phyloP scores from a whole-genome alignment of 2,113 vertebrate genomes.

The Mustela nigripes region DNA sequence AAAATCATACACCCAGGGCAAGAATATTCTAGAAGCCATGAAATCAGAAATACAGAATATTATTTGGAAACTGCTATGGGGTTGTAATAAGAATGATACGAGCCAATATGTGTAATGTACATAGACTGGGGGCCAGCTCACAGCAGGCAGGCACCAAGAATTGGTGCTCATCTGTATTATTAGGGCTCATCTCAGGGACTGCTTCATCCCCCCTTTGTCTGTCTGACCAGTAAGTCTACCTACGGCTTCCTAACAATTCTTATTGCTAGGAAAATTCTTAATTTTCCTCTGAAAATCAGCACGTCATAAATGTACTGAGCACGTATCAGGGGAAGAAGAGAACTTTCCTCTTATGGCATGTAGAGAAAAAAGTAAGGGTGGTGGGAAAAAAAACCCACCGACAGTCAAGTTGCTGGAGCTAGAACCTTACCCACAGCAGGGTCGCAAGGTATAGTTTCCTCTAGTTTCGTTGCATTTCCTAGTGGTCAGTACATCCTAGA shows the following conservation, averaged over 20 bases:
- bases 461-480: not conserved
- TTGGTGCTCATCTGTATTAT: fast-evolving
- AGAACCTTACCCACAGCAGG: not conserved
- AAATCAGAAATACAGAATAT: not conserved
- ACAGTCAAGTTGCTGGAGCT: too few species aligned
- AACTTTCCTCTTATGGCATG: not conserved
- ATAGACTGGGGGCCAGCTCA: fast-evolving
- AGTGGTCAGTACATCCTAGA: not conserved
- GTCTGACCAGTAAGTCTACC: not conserved
- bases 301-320: not conserved
- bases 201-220: not conserved
- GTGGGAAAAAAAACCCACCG: not conserved
- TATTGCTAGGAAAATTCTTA: not conserved
- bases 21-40: not conserved
- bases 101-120: too few species aligned
- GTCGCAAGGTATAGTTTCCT: not conserved
- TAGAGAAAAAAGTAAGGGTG: not conserved
- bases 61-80: not conserved
- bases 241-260: not conserved
- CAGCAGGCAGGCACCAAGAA: fast-evolving
- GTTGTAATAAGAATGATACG: not conserved
- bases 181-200: not conserved
- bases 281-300: not conserved
- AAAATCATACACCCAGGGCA: not conserved
- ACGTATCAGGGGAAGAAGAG: not conserved